phyloP scores from a whole-genome alignment of 2,113 vertebrate genomes.

The Phainopepla nitens region DNA sequence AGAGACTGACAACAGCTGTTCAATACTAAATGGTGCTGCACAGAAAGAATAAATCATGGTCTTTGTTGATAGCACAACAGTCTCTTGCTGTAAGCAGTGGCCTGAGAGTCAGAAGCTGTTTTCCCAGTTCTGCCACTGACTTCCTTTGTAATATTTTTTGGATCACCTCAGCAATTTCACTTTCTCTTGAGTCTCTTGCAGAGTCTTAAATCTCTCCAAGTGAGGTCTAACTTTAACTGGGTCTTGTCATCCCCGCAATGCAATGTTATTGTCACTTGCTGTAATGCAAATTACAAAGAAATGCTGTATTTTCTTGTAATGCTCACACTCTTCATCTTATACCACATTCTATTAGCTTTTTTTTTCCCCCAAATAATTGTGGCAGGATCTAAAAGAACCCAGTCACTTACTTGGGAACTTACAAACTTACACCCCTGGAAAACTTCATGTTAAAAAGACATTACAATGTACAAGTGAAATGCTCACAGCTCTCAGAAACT shows the following conservation, averaged over 20 bases:
- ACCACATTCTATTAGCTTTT: not conserved
- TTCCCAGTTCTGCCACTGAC: not conserved
- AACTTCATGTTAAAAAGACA: not conserved
- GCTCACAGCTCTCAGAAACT: not conserved
- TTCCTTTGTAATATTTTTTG: not conserved
- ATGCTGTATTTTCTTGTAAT: not conserved
- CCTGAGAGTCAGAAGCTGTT: not conserved
- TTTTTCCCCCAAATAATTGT: fast-evolving
- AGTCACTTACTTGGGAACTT: not conserved
- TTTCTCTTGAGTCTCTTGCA: not conserved
- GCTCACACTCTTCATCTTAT: not conserved
- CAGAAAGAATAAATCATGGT: not conserved
- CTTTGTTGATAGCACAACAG: not conserved
- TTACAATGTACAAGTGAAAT: not conserved
- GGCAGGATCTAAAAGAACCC: not conserved
- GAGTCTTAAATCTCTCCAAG: not conserved
- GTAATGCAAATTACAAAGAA: not conserved
- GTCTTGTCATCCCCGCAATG: not conserved
- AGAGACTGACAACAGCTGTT: not conserved
- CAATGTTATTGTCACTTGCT: not conserved
- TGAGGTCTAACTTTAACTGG: not conserved
- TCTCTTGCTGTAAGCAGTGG: not conserved
- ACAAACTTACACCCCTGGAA: not conserved
- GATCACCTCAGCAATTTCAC: not conserved
- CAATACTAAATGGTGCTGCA: not conserved